Percentiles rank a stretch among this genome's conserved stretches.
Evolutionary conservation across 1,140 invertebrate genomes (phyloP).

Genomic region (Holcopasites calliopsidis): DNA sequence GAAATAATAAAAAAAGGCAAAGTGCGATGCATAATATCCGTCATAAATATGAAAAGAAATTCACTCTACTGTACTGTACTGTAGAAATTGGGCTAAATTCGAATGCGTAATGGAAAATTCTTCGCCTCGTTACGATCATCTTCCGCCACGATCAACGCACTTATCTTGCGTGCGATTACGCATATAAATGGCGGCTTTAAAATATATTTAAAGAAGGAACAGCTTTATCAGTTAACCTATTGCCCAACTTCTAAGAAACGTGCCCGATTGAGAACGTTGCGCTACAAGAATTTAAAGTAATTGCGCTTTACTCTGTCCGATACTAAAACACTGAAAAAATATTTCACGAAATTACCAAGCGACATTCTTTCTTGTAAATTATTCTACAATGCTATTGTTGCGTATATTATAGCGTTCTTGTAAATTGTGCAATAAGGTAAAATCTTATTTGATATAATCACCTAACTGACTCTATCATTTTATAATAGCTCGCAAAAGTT

Average conservation of each 20-base stretch:
- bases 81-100: background rate
- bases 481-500: too few species aligned
- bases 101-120: slow-evolving; percentile 29
- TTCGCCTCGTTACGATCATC: background rate
- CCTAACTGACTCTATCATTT: too few species aligned
- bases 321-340: background rate
- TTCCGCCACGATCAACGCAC: slow-evolving; percentile 15
- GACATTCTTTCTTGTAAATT: too few species aligned
- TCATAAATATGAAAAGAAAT: too few species aligned
- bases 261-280: slow-evolving; percentile 26
- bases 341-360: background rate
- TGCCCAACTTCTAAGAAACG: slow-evolving; percentile 47
- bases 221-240: slow-evolving; percentile 54
- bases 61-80: too few species aligned
- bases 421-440: too few species aligned
- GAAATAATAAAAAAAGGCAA: too few species aligned
- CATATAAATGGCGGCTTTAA: slow-evolving; percentile 26
- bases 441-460: too few species aligned
- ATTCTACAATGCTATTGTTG: too few species aligned
- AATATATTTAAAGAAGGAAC: slow-evolving; percentile 38
- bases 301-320: background rate
- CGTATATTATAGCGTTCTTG: too few species aligned
- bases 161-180: slow-evolving; percentile 45
- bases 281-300: slow-evolving; percentile 7
- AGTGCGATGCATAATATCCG: too few species aligned